Base-by-base conservation (phyloP, 1,140 invertebrate genomes). In the Lepidostoma basale region DNA sequence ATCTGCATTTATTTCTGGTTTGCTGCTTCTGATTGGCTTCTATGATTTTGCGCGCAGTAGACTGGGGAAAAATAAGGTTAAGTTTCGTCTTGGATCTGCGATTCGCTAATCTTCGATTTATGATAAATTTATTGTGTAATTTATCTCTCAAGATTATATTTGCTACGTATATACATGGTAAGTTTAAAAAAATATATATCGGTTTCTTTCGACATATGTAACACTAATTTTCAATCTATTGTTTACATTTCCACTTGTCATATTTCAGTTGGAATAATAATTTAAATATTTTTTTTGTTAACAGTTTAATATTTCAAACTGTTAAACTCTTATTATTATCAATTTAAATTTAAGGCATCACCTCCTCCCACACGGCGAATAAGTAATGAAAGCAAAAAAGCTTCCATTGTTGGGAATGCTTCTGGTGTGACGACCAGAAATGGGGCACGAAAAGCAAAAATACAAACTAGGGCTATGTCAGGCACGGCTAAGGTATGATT, bases 381-480 rank as follows among this genome's bases (percentile, higher is more conserved):
- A 3, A 70, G 72, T 33, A 78, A 77, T 25, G 81, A 83, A 23
- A 72, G 45, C 30, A 83, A 82, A 70, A 82, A 79, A 69, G 39
- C 60, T 16, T 74, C 77, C 25, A 75, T 76, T n/a, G 36, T 69
- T 42, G 77, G 79, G 1, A 14, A 16, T 54, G 28, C 25, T 56
- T 54, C 60, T 18, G 79, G 60, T 54, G 82, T 86, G 63, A 79
- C 86, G 39, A 87, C 85, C 22, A 78, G 85, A 76, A 85, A 85
- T 75, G 79, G 81, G 47, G 85, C 85, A 58, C 82, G 85, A 69
- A 85, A 85, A 74, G 83, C 85, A n/a, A 87, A 86, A 79, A 86
- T 86, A 39, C 85, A 87, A 75, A 87, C 85, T 25, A 79, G 85
- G 54, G 84, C 85, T 33, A 85, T 85, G 83, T 81, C 84, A 23